phyloP scores from a whole-genome alignment of 2,113 vertebrate genomes.

The Nematolebias whitei region DNA sequence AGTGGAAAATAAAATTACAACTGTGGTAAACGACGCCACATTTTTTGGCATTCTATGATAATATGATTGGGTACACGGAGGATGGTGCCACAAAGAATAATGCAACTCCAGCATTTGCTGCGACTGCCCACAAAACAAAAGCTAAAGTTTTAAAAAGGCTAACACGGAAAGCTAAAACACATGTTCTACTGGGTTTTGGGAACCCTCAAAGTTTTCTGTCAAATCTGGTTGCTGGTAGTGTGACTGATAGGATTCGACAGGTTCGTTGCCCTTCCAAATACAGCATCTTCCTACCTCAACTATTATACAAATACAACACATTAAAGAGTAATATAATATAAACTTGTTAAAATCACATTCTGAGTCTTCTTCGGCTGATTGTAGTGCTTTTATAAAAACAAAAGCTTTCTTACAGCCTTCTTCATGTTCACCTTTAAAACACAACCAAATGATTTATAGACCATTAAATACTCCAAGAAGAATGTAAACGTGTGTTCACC shows the following conservation, averaged over 20 bases:
- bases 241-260: too few species aligned
- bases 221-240: too few species aligned
- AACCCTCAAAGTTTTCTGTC: too few species aligned
- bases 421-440: slow-evolving; percentile 19
- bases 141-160: neutral
- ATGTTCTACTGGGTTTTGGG: too few species aligned
- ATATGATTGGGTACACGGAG: neutral
- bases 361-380: slow-evolving; percentile 3
- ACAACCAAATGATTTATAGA: neutral
- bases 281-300: neutral
- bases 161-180: too few species aligned
- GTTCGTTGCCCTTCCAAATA: neutral
- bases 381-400: neutral
- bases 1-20: neutral
- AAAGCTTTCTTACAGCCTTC: neutral
- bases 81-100: neutral
- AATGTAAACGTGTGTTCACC: too few species aligned
- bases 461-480: neutral
- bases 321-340: slow-evolving; percentile 12
- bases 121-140: neutral
- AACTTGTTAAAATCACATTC: neutral
- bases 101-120: too few species aligned
- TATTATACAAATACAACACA: neutral
- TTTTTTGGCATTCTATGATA: too few species aligned
- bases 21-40: too few species aligned